Evolutionary conservation across 37 sponge, comb jelly and placozoan species (phyloP), one percentile per base, ranked within the genome.

Genomic region (Ianthella basta): DNA sequence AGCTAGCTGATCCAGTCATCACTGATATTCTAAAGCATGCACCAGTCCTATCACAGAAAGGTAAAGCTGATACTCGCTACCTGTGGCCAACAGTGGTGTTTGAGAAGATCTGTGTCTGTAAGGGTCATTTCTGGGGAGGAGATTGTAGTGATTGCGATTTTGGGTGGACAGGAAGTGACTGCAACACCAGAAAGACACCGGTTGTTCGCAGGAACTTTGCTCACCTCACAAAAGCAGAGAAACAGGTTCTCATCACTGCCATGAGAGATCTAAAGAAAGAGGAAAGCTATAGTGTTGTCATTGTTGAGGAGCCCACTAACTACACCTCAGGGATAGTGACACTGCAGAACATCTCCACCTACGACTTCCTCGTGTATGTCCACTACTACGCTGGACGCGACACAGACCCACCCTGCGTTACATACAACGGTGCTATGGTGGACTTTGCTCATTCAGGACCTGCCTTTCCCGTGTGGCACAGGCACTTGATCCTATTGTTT

Each of bases 381-480:
- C 85, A 84, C 61, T 18, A 37, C 39, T 35, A 41, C 37, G 74
- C 54, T 21, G 80, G 55, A 44, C 20, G 80, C 3, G 82, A 81
- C 13, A 20, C 36, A 3, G 38, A 5, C 3, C 21, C 21, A 5
- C 21, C 21, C 73, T 72, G 34, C 12, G 21, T 29, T 3, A 12
- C 73, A 72, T 29, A 72, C 33, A 36, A 36, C 13, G 27, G 37
- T 3, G 37, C 21, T 6, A 72, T 23, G 27, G 64, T 61, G 5
- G 80, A 80, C 20, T 79, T 68, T 61, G 86, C 64, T 53, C 86
- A 86, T 35, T 65, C 59, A 29, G 80, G 78, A 12, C 56, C 86
- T 64, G 65, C 34, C 20, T 86, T 86, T 37, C 63, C 65, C 18
- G 79, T 80, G 23, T 86, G 86, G 86, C 86, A 86, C 56, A 59